Evolutionary conservation across 1,140 invertebrate species (phyloP).

Genomic region (Gryllus bimaculatus): DNA sequence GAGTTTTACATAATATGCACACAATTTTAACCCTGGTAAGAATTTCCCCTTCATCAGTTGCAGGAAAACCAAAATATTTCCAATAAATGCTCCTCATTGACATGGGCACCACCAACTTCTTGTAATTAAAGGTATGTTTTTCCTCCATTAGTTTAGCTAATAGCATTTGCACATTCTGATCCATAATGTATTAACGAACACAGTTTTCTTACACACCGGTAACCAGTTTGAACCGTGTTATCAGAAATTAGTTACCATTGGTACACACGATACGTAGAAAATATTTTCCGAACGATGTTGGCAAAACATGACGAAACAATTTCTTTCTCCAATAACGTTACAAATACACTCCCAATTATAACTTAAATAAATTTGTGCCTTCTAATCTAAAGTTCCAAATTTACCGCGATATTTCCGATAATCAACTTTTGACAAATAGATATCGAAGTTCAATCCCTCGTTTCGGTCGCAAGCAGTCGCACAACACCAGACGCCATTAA

Average conservation of each 20-base stretch:
- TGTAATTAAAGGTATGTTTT: slow-evolving; percentile 33
- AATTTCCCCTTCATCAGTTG: slow-evolving; percentile 47
- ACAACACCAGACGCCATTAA: background rate
- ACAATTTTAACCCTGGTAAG: slow-evolving; percentile 53
- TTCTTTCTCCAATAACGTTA: background rate
- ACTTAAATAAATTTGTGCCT: slow-evolving; percentile 9
- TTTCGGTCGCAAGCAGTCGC: slow-evolving; percentile 23
- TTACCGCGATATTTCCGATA: slow-evolving; percentile 29
- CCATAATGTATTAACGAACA: slow-evolving; percentile 20
- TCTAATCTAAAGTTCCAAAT: slow-evolving; percentile 24
- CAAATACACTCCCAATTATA: background rate
- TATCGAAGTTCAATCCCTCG: slow-evolving; percentile 35
- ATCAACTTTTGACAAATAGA: slow-evolving; percentile 26
- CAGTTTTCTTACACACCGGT: no score
- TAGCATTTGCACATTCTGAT: slow-evolving; percentile 32
- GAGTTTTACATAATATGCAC: slow-evolving; percentile 49
- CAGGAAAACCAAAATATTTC: slow-evolving; percentile 56
- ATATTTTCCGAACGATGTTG: slow-evolving; percentile 15
- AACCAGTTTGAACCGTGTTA: no score
- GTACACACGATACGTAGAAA: slow-evolving; percentile 21
- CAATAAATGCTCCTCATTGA: slow-evolving; percentile 54
- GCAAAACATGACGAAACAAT: background rate
- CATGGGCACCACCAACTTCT: slow-evolving; percentile 44
- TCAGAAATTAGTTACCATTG: no score
- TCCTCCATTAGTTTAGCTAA: slow-evolving; percentile 38